Evolutionary conservation across 2,888 invertebrate species (phyloP), one percentile per base, ranked within the genome.

Genomic region (Heteromurus nitidus): DNA sequence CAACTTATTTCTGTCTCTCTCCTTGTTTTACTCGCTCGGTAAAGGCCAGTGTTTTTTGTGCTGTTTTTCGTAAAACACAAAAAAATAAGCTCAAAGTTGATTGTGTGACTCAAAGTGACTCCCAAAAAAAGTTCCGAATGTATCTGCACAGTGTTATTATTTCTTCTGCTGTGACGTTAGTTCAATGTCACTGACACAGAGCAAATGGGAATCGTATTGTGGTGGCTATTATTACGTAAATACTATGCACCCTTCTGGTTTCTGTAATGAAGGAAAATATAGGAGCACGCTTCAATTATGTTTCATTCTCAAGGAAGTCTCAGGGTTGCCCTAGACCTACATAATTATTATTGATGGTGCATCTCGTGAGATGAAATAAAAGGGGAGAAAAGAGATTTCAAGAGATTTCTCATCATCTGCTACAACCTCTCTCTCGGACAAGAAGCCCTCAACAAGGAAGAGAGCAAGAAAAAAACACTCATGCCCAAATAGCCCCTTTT

Each of bases 261-360:
- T 5, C n/a, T 5, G 47, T 47, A 47, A 47, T 47, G 47, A 47
- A 47, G 47, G 36, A n/a, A n/a, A n/a, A n/a, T n/a, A n/a, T n/a
- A n/a, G n/a, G 47, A 65, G 65, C 36, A 7, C n/a, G 30, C 31
- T 55, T 22, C 22, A n/a, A 55, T 22, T 24, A 55, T 55, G 55
- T 20, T 55, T 55, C n/a, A 55, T 24, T 55, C 55, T 50, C 44
- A 24, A n/a, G 26, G 28, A 60, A 16, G 28, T 18, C 62, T 20
- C 53, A 50, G 22, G 36, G 70, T 42, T 70, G 70, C 70, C 20
- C 58, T 42, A 70, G 58, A 70, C 70, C 74, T 62, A 50, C 9
- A 7, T 58, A 76, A 76, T 68, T 68, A 68, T 44, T 76, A 76
- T 76, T 76, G 75, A 76, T 76, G 75, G 42, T 74, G 36, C 20